Evolutionary conservation across 2,797 vertebrate species (phyloP), one percentile per base, ranked within the genome.

Genomic region (Tamandua tetradactyla): DNA sequence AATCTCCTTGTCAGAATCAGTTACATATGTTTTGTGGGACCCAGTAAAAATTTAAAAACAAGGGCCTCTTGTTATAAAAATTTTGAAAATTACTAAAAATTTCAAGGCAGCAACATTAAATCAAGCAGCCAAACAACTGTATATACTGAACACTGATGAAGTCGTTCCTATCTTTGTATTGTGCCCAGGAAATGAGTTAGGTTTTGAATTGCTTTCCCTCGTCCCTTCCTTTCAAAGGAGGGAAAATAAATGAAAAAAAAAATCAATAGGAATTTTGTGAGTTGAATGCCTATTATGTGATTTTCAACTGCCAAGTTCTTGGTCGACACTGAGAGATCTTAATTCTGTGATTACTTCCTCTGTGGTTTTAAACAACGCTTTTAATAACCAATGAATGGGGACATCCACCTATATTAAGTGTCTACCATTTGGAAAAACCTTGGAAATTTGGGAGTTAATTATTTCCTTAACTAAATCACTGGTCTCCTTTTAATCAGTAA

Each of bases 201-300:
- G 4, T 37, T 86, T 59, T 59, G 27, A 52, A 20, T 17, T 78
- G 42, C 1, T 90, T 47, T 87, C 52, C 14, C 62, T 74, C 82
- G 17, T 9, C 22, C 55, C 52, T 71, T 87, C 13, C 8, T 37
- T 44, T 79, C n/a, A n/a, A 89, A 69, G 59, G 49, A 74, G 57
- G 42, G 83, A 71, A 87, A 69, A 84, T 25, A 35, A 86, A 61
- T 42, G 62, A 83, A 55, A 92, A 64, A 92, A 64, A 66, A 71
- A 89, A 52, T 57, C 66, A 87, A 59, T 61, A 72, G 18, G 57
- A 52, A 74, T 52, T 76, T 47, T 47, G 30, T 89, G 82, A 95
- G 37, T 30, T 42, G 32, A 74, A 7, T 55, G 71, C 32, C 40
- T 90, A 18, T 64, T 44, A 22, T 42, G 64, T 40, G 25, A 74